Conservation (phyloP, 2,888 invertebrate species). For the Sympetrum striolatum region DNA sequence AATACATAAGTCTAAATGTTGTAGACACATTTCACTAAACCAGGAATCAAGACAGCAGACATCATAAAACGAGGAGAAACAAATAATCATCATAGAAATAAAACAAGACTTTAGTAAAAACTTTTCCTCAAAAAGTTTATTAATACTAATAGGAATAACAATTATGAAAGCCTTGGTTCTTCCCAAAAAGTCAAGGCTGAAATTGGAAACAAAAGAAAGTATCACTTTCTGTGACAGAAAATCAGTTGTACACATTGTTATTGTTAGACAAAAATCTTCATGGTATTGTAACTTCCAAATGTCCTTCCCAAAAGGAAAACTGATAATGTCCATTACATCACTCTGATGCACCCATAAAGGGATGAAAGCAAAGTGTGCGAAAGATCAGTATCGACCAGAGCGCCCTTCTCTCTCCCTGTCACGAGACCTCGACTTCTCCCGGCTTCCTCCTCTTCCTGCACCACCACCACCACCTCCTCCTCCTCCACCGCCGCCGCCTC, state of each 20-base stretch:
- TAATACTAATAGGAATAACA: background rate
- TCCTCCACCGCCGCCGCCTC: slow-evolving; percentile 61
- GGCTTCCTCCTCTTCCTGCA: slow-evolving; percentile 53
- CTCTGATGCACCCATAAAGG: background rate
- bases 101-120: background rate
- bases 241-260: background rate
- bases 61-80: background rate
- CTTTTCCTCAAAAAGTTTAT: background rate
- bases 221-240: background rate
- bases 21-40: background rate
- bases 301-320: background rate
- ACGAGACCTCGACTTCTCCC: slow-evolving; percentile 57
- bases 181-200: background rate
- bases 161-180: background rate
- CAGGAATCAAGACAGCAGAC: background rate
- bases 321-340: background rate
- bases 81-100: background rate
- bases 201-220: background rate
- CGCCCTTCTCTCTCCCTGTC: slow-evolving; percentile 63
- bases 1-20: too few species aligned
- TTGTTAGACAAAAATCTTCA: background rate
- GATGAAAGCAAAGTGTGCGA: background rate
- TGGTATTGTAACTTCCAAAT: background rate
- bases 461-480: slow-evolving; percentile 54
- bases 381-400: slow-evolving; percentile 64